phyloP scores from a whole-genome alignment of 1,140 invertebrate genomes.

The Sminthurides bifidus region DNA sequence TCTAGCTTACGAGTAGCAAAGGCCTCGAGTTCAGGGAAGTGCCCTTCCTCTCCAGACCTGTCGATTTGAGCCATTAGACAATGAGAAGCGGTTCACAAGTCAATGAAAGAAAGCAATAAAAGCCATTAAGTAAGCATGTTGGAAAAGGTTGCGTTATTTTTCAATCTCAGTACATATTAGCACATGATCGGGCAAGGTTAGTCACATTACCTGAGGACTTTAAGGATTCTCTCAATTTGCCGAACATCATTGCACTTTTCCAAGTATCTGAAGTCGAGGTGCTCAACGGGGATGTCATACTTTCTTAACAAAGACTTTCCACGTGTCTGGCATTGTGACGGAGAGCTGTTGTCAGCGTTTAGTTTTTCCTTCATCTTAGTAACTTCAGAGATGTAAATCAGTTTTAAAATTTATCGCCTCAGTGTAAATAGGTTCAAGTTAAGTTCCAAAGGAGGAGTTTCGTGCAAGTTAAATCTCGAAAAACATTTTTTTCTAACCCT shows the following conservation, averaged over 20 bases:
- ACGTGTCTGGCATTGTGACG: too few relatives aligned
- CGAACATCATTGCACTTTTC: slow-evolving; percentile 41
- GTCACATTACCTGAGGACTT: slow-evolving; percentile 40
- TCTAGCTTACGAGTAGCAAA: slow-evolving; percentile 44
- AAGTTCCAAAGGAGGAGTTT: too few relatives aligned
- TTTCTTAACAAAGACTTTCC: too few relatives aligned
- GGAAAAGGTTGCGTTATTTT: not conserved
- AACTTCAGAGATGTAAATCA: too few relatives aligned
- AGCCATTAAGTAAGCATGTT: not conserved
- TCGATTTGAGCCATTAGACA: too few relatives aligned
- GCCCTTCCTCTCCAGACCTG: slow-evolving; percentile 56
- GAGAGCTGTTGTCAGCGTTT: too few relatives aligned
- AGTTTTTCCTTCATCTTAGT: too few relatives aligned
- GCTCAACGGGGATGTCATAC: slow-evolving; percentile 46
- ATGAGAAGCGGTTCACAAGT: not conserved
- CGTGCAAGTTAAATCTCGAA: too few relatives aligned
- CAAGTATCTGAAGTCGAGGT: slow-evolving; percentile 49
- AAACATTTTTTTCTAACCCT: too few relatives aligned
- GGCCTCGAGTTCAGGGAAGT: slow-evolving; percentile 46
- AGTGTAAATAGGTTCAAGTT: too few relatives aligned
- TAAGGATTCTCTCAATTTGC: slow-evolving; percentile 48
- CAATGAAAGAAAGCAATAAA: not conserved
- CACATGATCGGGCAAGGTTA: not conserved
- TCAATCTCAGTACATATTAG: not conserved
- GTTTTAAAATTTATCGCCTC: too few relatives aligned